Evolutionary conservation across 2,888 invertebrate genomes (phyloP).

Genomic region (Auanema freiburgensis): DNA sequence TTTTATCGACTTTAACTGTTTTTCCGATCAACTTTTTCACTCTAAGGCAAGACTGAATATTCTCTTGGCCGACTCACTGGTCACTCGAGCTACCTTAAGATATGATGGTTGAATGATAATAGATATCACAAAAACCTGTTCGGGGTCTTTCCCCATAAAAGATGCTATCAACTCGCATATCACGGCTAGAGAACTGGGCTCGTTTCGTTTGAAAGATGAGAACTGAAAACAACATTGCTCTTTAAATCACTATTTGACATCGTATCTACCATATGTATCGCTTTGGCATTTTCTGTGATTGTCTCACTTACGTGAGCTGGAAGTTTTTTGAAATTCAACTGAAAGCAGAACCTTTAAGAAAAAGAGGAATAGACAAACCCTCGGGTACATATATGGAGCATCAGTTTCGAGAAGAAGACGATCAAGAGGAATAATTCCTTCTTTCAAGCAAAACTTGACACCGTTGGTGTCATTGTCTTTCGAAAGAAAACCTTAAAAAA

Average conservation of each 20-base stretch:
- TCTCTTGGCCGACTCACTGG: too few species aligned
- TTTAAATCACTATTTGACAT: neutral
- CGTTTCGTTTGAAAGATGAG: slow-evolving; percentile 73
- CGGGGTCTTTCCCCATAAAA: slow-evolving; percentile 33
- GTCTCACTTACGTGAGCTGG: slow-evolving; percentile 84
- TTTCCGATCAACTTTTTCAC: too few species aligned
- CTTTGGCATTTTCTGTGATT: slow-evolving; percentile 43
- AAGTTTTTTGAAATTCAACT: slow-evolving; percentile 80
- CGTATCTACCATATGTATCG: slow-evolving; percentile 30
- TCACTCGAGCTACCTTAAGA: too few species aligned
- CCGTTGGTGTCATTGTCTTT: slow-evolving; percentile 91
- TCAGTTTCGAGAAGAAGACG: slow-evolving; percentile 86
- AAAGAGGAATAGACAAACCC: slow-evolving; percentile 70
- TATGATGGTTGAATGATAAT: too few species aligned
- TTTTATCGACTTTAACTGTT: too few species aligned
- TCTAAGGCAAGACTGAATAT: too few species aligned
- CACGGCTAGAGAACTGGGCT: slow-evolving; percentile 89
- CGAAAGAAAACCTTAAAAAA: slow-evolving; percentile 75
- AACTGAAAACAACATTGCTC: slow-evolving; percentile 34
- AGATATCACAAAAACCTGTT: slow-evolving; percentile 32
- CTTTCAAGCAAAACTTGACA: slow-evolving; percentile 80
- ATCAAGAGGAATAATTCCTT: slow-evolving; percentile 81
- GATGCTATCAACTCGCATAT: slow-evolving; percentile 79
- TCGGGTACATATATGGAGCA: slow-evolving; percentile 96
- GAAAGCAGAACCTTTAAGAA: slow-evolving; percentile 45